Evolutionary conservation across 1,140 invertebrate species (phyloP).

Genomic region (Drosophila tristis): DNA sequence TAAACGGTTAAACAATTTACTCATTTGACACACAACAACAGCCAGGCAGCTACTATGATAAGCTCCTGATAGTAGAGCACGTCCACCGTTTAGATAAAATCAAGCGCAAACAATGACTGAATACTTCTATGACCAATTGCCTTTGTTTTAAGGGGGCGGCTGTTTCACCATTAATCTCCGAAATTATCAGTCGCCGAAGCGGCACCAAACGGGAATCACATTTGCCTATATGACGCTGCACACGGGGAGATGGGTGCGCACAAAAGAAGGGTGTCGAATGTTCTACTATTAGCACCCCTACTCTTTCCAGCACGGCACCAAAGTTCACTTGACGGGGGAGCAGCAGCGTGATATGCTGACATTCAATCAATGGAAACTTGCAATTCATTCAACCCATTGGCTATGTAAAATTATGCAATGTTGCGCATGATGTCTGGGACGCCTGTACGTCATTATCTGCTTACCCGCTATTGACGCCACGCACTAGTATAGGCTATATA

Average conservation of each 20-base stretch:
- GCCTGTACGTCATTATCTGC: neutral
- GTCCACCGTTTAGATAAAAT: slow-evolving; percentile 20
- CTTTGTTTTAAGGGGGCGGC: slow-evolving; percentile 32
- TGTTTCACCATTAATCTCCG: slow-evolving; percentile 32
- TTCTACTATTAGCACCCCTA: neutral
- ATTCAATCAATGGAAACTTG: slow-evolving; percentile 23
- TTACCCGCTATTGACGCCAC: slow-evolving; percentile 4
- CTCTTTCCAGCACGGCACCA: slow-evolving; percentile 18
- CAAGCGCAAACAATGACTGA: slow-evolving; percentile 35
- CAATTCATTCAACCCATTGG: slow-evolving; percentile 42
- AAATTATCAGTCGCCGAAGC: slow-evolving; percentile 29
- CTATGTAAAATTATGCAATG: slow-evolving; percentile 54
- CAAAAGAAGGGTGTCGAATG: neutral
- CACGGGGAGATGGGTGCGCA: slow-evolving; percentile 12
- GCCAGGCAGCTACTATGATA: slow-evolving; percentile 7
- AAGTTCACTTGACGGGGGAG: neutral
- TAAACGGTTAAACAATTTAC: too few species aligned
- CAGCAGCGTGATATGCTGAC: too few species aligned
- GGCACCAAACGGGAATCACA: slow-evolving; percentile 19
- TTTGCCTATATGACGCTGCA: neutral
- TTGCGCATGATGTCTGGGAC: slow-evolving; percentile 1
- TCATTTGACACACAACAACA: too few species aligned
- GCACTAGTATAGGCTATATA: neutral
- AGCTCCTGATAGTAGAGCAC: slow-evolving; percentile 27
- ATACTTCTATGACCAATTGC: slow-evolving; percentile 30